Evolutionary conservation across 2,113 vertebrate genomes (phyloP).

Genomic region (Corythornis vintsioides): DNA sequence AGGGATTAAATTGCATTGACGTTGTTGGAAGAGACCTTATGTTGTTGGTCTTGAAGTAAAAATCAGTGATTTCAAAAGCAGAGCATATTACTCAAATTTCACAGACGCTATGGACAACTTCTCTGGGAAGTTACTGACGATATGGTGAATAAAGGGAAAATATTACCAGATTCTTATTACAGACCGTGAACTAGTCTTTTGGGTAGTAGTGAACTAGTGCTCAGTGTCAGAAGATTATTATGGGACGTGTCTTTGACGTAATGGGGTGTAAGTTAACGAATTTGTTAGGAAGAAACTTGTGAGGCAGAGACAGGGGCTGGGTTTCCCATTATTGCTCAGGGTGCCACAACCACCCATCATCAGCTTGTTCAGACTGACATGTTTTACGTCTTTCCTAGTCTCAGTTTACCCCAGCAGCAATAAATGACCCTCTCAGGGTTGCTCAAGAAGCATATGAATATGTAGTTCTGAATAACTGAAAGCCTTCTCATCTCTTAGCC

Average conservation of each 20-base stretch:
- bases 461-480: background rate
- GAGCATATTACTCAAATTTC: background rate
- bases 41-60: background rate
- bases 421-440: background rate
- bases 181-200: background rate
- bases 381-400: background rate
- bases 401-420: background rate
- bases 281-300: background rate
- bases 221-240: background rate
- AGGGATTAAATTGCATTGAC: background rate
- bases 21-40: background rate
- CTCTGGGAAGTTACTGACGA: background rate
- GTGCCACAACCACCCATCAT: background rate
- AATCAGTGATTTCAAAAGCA: background rate
- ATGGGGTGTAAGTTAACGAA: background rate
- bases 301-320: background rate
- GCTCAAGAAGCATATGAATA: background rate
- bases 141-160: background rate
- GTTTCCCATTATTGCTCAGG: background rate
- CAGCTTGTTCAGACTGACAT: background rate
- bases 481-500: background rate
- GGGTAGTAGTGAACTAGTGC: accelerated
- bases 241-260: background rate
- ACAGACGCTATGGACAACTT: background rate
- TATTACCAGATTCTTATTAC: background rate